phyloP scores from a whole-genome alignment of 2,797 vertebrate genomes.

The Anguilla megastoma region DNA sequence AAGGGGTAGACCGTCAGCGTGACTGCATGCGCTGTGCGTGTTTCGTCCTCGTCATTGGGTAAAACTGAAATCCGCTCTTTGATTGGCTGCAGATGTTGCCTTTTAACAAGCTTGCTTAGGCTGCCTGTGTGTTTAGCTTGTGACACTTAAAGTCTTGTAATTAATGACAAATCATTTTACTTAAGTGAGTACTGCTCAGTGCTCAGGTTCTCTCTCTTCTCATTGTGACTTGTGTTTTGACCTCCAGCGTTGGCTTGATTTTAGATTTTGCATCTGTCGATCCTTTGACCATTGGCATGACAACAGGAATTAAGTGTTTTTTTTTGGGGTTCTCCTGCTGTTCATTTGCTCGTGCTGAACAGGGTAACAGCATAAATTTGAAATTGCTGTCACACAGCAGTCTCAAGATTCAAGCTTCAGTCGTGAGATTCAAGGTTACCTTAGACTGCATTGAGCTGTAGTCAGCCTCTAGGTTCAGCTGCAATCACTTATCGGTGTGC shows the following conservation, averaged over 20 bases:
- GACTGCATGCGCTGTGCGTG: constrained; percentile 54
- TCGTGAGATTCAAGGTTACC: no score
- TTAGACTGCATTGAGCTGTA: background rate
- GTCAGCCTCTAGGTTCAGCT: background rate
- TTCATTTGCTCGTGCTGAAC: background rate
- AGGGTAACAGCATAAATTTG: background rate
- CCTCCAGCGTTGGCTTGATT: background rate
- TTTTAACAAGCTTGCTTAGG: background rate
- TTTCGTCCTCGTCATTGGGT: constrained; percentile 11
- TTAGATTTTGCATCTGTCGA: background rate
- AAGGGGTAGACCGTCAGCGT: constrained; percentile 41
- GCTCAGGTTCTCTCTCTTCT: background rate
- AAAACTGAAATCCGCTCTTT: background rate
- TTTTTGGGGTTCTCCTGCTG: background rate
- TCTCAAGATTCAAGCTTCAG: background rate
- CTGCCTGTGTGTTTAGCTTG: constrained; percentile 13
- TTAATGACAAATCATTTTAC: background rate
- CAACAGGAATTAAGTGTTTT: background rate
- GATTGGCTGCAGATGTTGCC: background rate
- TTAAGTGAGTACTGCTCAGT: background rate
- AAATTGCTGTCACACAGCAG: background rate
- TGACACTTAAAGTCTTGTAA: background rate
- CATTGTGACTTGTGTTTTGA: background rate
- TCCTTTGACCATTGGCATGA: background rate
- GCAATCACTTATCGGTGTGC: background rate